phyloP scores from a whole-genome alignment of 2,888 invertebrate species.

The Caenorhabditis sp. region DNA sequence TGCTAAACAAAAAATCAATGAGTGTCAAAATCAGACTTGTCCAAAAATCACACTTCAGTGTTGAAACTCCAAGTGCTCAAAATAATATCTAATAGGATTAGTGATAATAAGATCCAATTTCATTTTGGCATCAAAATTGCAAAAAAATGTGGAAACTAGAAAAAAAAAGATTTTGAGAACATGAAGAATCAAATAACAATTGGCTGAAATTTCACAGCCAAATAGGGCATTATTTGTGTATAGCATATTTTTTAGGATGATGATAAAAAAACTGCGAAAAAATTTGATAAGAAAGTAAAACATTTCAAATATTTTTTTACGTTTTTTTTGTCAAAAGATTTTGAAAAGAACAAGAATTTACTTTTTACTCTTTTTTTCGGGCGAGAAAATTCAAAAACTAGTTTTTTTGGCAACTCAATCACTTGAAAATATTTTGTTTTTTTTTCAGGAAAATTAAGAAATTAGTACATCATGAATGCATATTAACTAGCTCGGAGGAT shows the following conservation, averaged over 20 bases:
- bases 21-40: too few relatives aligned
- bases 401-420: background rate
- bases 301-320: slow-evolving; percentile 6
- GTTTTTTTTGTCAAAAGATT: background rate
- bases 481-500: too few relatives aligned
- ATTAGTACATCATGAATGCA: background rate
- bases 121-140: too few relatives aligned
- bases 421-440: background rate
- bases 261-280: slow-evolving; percentile 2
- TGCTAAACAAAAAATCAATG: too few relatives aligned
- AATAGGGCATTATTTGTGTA: slow-evolving; percentile 10
- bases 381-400: background rate
- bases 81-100: too few relatives aligned
- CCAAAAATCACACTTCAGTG: too few relatives aligned
- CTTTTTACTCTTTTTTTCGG: too few relatives aligned
- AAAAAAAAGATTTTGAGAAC: background rate
- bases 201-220: slow-evolving; percentile 6
- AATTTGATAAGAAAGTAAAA: slow-evolving; percentile 4
- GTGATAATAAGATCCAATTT: too few relatives aligned
- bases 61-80: too few relatives aligned
- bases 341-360: too few relatives aligned
- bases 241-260: background rate
- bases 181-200: slow-evolving; percentile 2
- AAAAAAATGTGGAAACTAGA: too few relatives aligned
- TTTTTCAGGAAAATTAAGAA: background rate